Conservation (phyloP, 2,113 vertebrate genomes). For the Butorides virescens region DNA sequence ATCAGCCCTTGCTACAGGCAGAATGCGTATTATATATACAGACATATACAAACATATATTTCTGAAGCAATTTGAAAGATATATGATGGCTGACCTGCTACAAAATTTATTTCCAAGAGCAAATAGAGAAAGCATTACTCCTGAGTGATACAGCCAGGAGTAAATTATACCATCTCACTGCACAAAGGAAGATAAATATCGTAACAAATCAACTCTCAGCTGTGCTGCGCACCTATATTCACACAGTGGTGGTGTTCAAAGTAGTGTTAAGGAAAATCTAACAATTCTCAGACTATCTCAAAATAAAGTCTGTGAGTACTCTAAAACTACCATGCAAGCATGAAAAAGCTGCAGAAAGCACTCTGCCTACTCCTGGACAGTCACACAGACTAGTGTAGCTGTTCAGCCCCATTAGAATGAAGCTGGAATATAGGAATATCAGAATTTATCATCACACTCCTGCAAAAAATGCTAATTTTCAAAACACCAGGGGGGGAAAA, state of each 20-base stretch:
- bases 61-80: background rate
- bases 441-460: background rate
- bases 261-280: background rate
- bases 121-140: background rate
- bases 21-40: background rate
- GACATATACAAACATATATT: background rate
- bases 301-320: background rate
- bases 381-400: background rate
- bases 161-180: background rate
- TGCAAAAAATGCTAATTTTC: background rate
- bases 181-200: background rate
- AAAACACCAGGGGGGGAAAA: background rate
- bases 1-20: background rate
- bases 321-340: background rate
- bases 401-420: background rate
- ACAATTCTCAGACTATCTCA: background rate
- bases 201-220: background rate
- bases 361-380: background rate
- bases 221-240: background rate
- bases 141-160: background rate
- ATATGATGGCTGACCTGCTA: background rate
- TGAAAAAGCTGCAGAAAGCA: background rate
- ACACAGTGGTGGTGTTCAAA: background rate
- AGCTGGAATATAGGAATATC: background rate
- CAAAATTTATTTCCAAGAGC: background rate